phyloP scores from a whole-genome alignment of 2,888 invertebrate genomes.

The Camptogramma bilineatum region DNA sequence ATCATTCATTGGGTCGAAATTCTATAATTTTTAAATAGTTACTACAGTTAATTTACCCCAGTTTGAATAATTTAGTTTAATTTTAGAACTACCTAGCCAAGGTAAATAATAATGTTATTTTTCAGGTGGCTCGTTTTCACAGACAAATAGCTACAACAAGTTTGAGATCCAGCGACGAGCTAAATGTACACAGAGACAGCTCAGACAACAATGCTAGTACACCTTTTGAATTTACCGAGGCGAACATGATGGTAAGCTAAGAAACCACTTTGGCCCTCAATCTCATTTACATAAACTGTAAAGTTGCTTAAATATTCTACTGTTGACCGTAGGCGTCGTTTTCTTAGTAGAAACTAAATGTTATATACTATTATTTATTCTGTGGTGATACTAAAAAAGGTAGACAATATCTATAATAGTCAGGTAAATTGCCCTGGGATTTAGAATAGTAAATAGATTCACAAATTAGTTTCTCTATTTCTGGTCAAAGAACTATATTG shows the following conservation, averaged over 20 bases:
- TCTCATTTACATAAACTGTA: neutral
- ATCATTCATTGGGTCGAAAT: no score
- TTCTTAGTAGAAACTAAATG: neutral
- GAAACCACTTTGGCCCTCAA: conserved; percentile 4
- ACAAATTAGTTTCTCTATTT: no score
- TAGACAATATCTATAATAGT: no score
- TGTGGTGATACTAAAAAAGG: no score
- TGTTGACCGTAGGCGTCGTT: neutral
- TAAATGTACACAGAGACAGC: conserved; percentile 67
- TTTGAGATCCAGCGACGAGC: conserved; percentile 57
- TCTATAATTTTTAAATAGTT: no score
- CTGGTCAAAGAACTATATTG: no score
- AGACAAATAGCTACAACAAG: conserved; percentile 55
- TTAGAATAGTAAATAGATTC: neutral
- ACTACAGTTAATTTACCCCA: neutral
- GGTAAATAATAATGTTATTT: conserved; percentile 36
- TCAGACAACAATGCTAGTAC: conserved; percentile 61
- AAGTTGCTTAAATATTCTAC: conserved; percentile 2
- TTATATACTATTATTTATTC: no score
- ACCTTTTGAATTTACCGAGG: conserved; percentile 74
- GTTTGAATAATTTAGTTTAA: neutral
- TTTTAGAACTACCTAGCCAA: neutral
- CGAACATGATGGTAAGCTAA: conserved; percentile 65
- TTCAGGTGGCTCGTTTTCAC: conserved; percentile 48
- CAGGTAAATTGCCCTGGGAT: neutral